Base-by-base conservation (phyloP, 2,797 vertebrate genomes). In the Mormyrus proboscirostris region DNA sequence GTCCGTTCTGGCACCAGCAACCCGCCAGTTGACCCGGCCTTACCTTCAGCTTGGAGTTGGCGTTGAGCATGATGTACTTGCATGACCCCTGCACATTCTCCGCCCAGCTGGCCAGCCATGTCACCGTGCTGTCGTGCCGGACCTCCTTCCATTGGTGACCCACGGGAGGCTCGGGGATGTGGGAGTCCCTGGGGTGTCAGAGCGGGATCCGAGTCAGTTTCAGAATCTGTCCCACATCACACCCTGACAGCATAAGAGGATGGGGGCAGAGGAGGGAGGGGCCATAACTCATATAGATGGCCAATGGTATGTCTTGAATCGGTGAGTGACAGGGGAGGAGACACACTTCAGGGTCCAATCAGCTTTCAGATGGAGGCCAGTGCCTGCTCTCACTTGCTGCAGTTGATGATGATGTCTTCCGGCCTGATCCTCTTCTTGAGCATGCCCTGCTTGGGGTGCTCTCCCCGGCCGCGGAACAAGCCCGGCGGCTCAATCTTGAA, bases 41-140 rank as follows among this genome's bases (percentile, higher is more conserved):
- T 90, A 96, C 96, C 96, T 96, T 96, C 51, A 97, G 95, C 86
- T 97, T 96, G n/a, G 96, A 97, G 94, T 95, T 96, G 88, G 96
- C 95, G n/a, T 96, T 97, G 25, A 97, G 95, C 96, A 97, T 95
- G 90, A 96, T 90, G 91, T 96, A 96, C 89, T 96, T 97, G 91
- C 93, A 95, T 69, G 90, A 88, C 9, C 94, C 93, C 92, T 95
- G 94, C 79, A 96, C 91, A 83, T 96, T 95, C 87, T 96, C 96
- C 0, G 93, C 95, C 95, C 96, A 96, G 92, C 95, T 95, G 12
- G 90, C 94, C 91, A 97, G 90, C 95, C 94, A 96, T 0, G 93
- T 94, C 86, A 96, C 92, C 0, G 92, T 87, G 92, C 92, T 94
- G 93, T 96, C 93, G 3, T 93, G 94, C 19, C 91, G 92, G 65